Evolutionary conservation across 2,888 invertebrate species (phyloP).

Genomic region (Dryobota labecula): DNA sequence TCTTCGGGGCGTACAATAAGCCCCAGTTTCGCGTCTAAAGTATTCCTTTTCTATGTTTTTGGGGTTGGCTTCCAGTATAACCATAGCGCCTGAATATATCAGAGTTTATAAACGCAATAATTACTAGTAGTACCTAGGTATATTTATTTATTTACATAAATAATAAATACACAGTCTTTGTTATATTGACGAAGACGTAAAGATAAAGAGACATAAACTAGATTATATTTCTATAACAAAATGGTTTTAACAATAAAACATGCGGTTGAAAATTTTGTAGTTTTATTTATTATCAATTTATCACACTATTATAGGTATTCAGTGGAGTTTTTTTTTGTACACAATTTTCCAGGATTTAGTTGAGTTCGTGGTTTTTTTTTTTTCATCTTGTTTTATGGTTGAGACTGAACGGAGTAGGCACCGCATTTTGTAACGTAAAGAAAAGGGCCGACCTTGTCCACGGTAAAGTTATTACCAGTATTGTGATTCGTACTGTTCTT

Average conservation of each 20-base stretch:
- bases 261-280: slow-evolving; percentile 15
- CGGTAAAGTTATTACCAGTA: too few relatives aligned
- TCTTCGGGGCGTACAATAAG: background rate
- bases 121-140: too few relatives aligned
- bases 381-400: too few relatives aligned
- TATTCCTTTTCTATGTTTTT: background rate
- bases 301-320: too few relatives aligned
- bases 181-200: slow-evolving; percentile 34
- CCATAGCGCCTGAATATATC: background rate
- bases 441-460: too few relatives aligned
- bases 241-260: slow-evolving; percentile 56
- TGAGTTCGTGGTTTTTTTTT: too few relatives aligned
- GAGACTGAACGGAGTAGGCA: too few relatives aligned
- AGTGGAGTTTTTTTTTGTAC: too few relatives aligned
- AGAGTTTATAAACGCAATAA: slow-evolving; percentile 6
- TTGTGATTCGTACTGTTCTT: too few relatives aligned
- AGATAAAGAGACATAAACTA: slow-evolving; percentile 39
- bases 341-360: too few relatives aligned
- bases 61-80: slow-evolving; percentile 9
- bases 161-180: slow-evolving; percentile 23
- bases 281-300: slow-evolving; percentile 35
- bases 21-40: background rate
- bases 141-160: slow-evolving; percentile 27
- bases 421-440: too few relatives aligned
- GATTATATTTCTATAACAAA: slow-evolving; percentile 54